Base-by-base conservation (phyloP, 2,888 invertebrate genomes). In the Mamestra brassicae region DNA sequence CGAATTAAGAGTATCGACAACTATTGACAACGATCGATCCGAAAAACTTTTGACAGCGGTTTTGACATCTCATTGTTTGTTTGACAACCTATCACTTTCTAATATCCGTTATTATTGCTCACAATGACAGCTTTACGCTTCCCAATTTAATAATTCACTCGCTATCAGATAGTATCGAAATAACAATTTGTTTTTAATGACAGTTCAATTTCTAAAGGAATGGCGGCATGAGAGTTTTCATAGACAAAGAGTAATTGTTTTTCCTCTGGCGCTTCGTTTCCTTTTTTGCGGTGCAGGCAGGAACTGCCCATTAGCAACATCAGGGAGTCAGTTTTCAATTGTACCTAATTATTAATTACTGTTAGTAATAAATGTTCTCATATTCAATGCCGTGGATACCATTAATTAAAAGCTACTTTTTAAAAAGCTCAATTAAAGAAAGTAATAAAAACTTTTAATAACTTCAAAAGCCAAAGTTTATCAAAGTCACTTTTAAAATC, bases 161-260 rank as follows among this genome's bases (percentile, higher is more conserved):
- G 50, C 61, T 78, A 75, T 73, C 69, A 72, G 57, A 76, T 79
- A 61, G 11, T 68, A 71, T 77, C 73, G 17, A 62, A 78, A 70
- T 61, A 71, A 80, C 66, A 66, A 79, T 74, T 81, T 76, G 26
- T 81, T 85, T 75, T 74, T 80, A 83, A 86, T 77, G 70, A 80
- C 83, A 80, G 78, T 86, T 87, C 70, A 71, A 82, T 86, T 88
- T 88, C 78, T 72, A 80, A 81, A 88, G 80, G 79, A 85, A 81
- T 79, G 81, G 80, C 72, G 65, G 47, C 55, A 71, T 80, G 72
- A 80, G 76, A 82, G 63, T 83, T 83, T 84, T 81, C 80, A 87
- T 86, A 85, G 83, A 89, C 87, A 87, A 90, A 87, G 85, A 81
- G 78, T 84, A 85, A 87, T 88, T 89, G 82, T 88, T 88, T 88